A percentile compares a stretch with the other conserved stretches of the same genome.
These are phyloP conservation scores for Cercopithecus mona DNA, from an alignment of 2,113 vertebrate species.

Conservation along the genomic window DNA sequence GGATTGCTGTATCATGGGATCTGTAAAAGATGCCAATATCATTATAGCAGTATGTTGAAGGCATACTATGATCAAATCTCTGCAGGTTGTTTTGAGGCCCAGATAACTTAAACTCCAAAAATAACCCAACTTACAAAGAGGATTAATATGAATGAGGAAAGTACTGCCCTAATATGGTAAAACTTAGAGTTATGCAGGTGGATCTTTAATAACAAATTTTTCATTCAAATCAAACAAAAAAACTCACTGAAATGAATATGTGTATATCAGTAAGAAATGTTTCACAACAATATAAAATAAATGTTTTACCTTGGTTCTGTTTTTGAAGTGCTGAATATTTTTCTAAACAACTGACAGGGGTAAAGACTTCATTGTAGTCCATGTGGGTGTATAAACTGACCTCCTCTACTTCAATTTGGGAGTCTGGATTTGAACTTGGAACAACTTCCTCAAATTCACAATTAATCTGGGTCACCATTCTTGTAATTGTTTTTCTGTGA, in stretches of 20 bases:
- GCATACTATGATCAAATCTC: background rate
- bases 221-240: conserved; percentile 14
- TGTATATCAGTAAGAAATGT: background rate
- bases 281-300: background rate
- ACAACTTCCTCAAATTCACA: conserved; percentile 78
- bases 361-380: conserved; percentile 43
- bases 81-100: conserved; percentile 24
- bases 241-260: conserved; percentile 17
- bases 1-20: background rate
- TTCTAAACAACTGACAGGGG: conserved; percentile 45
- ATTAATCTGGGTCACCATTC: conserved; percentile 6
- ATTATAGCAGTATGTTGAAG: background rate
- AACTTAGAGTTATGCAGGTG: background rate
- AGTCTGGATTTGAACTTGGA: conserved; percentile 87
- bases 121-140: background rate
- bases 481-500: conserved; percentile 75
- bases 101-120: background rate
- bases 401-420: conserved; percentile 75
- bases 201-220: conserved; percentile 40
- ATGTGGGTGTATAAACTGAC: background rate
- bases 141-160: conserved; percentile 25
- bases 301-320: conserved; percentile 76
- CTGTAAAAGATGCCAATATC: background rate
- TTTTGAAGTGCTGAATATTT: conserved; percentile 57
- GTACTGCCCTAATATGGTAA: conserved; percentile 11